Conservation (phyloP, 2,797 vertebrate genomes). For the Clarias pachynema region DNA sequence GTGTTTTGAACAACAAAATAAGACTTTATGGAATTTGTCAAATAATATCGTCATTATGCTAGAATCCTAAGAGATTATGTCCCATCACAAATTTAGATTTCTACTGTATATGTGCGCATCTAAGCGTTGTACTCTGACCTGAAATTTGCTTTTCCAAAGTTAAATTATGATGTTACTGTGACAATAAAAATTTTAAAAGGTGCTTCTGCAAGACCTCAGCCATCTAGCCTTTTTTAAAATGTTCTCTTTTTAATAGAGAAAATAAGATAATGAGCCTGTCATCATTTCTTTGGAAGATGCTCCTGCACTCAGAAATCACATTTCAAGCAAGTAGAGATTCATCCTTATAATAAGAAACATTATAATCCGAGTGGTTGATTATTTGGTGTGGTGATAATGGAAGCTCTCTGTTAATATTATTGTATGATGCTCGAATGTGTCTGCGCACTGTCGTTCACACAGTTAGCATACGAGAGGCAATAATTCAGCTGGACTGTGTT, state of each 20-base stretch:
- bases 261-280: background rate
- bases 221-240: background rate
- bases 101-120: too few relatives aligned
- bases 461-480: background rate
- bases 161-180: background rate
- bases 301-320: background rate
- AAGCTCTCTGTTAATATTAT: background rate
- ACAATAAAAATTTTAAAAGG: too few relatives aligned
- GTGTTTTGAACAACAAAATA: background rate
- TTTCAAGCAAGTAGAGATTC: background rate
- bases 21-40: background rate
- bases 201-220: background rate
- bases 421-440: background rate
- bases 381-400: background rate
- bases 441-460: background rate
- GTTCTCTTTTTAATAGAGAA: background rate
- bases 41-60: background rate
- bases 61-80: background rate
- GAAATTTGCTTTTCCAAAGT: background rate
- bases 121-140: background rate
- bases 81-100: too few relatives aligned
- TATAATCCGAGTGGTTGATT: background rate
- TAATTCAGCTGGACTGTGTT: background rate
- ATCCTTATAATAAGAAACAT: background rate
- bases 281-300: background rate